Evolutionary conservation across 2,888 invertebrate species (phyloP).

Genomic region (Caenorhabditis sinica): DNA sequence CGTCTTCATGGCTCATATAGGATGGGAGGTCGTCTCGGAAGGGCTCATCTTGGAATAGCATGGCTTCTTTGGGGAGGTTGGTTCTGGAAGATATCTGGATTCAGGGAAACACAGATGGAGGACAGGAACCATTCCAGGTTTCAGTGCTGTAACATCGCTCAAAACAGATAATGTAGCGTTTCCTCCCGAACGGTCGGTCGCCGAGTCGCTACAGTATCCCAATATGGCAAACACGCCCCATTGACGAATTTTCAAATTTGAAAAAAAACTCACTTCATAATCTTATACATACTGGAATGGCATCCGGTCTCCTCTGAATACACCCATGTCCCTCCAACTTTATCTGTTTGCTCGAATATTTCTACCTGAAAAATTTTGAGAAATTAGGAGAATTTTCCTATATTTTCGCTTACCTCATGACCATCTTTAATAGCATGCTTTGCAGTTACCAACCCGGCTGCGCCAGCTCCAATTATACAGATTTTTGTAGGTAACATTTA

Average conservation of each 20-base stretch:
- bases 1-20: constrained; percentile 87
- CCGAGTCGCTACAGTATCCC: not conserved
- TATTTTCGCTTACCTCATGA: constrained; percentile 58
- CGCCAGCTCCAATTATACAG: constrained; percentile 92
- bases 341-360: constrained; percentile 89
- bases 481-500: constrained; percentile 84
- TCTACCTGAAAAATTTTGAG: constrained; percentile 67
- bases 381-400: no score
- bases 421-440: constrained; percentile 64
- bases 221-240: not conserved
- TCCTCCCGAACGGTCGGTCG: no score
- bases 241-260: not conserved
- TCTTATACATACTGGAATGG: constrained; percentile 94
- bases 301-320: constrained; percentile 69
- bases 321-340: constrained; percentile 94
- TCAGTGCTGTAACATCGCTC: no score
- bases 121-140: no score
- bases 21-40: constrained; percentile 87
- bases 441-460: constrained; percentile 87
- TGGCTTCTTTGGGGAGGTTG: constrained; percentile 94
- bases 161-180: no score
- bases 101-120: no score
- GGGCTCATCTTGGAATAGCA: constrained; percentile 93
- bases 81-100: constrained; percentile 87
- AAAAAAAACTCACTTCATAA: constrained; percentile 88